phyloP scores from a whole-genome alignment of 2,888 invertebrate species.

The Cheilosia pagana region DNA sequence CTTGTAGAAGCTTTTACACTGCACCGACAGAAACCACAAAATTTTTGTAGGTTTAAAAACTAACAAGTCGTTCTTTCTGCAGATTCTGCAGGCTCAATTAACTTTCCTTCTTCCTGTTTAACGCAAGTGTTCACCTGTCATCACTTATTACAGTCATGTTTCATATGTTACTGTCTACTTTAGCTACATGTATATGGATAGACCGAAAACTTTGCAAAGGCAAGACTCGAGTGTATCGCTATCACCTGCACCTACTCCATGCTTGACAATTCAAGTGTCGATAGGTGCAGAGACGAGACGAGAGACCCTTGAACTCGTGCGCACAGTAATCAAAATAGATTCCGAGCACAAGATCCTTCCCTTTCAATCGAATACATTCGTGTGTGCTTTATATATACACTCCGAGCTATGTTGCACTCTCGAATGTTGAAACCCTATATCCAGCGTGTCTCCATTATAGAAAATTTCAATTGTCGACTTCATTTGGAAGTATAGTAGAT shows the following conservation, averaged over 20 bases:
- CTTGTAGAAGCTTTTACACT: too few species aligned
- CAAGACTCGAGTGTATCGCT: slow-evolving; percentile 29
- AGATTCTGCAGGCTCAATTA: too few species aligned
- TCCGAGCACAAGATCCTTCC: background rate
- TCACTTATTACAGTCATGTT: too few species aligned
- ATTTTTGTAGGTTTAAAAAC: too few species aligned
- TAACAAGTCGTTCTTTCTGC: too few species aligned
- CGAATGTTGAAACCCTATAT: slow-evolving; percentile 1
- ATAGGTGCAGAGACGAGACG: too few species aligned
- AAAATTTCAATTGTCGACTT: slow-evolving; percentile 49
- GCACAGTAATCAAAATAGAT: slow-evolving; percentile 60
- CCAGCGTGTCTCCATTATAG: slow-evolving; percentile 12
- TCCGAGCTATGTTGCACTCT: slow-evolving; percentile 30
- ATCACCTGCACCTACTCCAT: slow-evolving; percentile 4
- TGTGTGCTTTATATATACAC: slow-evolving; percentile 18
- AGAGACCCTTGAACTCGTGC: slow-evolving; percentile 51
- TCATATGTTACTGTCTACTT: background rate
- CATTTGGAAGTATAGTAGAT: slow-evolving; percentile 11
- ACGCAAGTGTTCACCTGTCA: too few species aligned
- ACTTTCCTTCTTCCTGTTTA: too few species aligned
- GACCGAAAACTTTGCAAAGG: slow-evolving; percentile 24
- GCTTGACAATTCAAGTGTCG: slow-evolving; percentile 42
- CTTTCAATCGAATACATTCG: slow-evolving; percentile 10
- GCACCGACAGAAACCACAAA: too few species aligned
- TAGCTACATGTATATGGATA: background rate